Conservation (phyloP, 2,888 invertebrate species). For the Aphidius colemani region DNA sequence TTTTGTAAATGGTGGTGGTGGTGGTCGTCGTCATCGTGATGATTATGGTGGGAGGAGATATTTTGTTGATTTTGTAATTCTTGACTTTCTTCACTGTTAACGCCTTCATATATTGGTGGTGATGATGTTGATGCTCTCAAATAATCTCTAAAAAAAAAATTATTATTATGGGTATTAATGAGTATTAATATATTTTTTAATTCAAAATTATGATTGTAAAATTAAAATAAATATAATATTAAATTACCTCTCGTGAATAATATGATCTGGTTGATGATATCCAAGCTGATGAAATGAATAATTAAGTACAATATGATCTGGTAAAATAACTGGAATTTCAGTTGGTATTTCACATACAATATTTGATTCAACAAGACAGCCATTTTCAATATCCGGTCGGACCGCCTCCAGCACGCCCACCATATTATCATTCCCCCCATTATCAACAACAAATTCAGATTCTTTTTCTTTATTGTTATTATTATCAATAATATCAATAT, state of each 20-base stretch:
- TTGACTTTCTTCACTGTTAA: slow-evolving; percentile 37
- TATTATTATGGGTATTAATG: too few species aligned
- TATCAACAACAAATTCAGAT: slow-evolving; percentile 34
- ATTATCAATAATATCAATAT: too few species aligned
- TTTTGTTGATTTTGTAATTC: slow-evolving; percentile 35
- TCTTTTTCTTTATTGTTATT: too few species aligned
- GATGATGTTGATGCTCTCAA: slow-evolving; percentile 26
- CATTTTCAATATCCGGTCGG: slow-evolving; percentile 57
- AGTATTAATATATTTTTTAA: too few species aligned
- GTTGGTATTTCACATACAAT: slow-evolving; percentile 33
- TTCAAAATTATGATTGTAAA: too few species aligned
- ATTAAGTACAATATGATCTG: slow-evolving; percentile 38
- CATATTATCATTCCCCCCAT: slow-evolving; percentile 48
- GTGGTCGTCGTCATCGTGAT: slow-evolving; percentile 23
- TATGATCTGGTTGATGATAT: slow-evolving; percentile 41
- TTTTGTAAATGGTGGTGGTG: background rate
- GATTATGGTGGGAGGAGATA: slow-evolving; percentile 31
- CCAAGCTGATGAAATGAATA: slow-evolving; percentile 46
- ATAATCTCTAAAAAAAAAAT: slow-evolving; percentile 32
- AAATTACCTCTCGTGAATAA: slow-evolving; percentile 44
- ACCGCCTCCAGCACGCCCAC: slow-evolving; percentile 59
- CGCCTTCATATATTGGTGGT: slow-evolving; percentile 35
- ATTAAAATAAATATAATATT: background rate
- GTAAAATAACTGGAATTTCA: slow-evolving; percentile 36
- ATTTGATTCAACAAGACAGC: slow-evolving; percentile 48